Evolutionary conservation across 2,113 vertebrate species (phyloP), one percentile per base, ranked within the genome.

Genomic region (Centropus unirufus): DNA sequence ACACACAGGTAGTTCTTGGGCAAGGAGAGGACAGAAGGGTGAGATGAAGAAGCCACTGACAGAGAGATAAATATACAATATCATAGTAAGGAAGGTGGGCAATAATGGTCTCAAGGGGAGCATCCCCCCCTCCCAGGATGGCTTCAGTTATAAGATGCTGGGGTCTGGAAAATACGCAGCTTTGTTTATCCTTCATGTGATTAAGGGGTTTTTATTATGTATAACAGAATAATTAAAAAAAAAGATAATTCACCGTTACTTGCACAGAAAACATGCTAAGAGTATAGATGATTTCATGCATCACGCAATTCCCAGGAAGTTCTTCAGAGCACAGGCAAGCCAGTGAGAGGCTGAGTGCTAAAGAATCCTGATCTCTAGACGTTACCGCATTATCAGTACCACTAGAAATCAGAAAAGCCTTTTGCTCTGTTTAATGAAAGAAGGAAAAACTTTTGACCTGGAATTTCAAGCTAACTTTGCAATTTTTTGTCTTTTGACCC

Each of bases 381-480:
- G 3, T 59, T 46, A 36, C 59, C 10, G 29, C 2, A 1, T 75
- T 92, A 88, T 90, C 85, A 75, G 73, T 19, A 83, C 30, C 75
- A 39, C 63, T 87, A 47, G 44, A 61, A 90, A 92, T 81, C 92
- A 94, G 80, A 89, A 92, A 69, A 34, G 79, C 52, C 52, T 96
- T 90, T 75, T 78, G 76, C 90, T 89, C 27, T 72, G 40, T 30
- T 92, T 95, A 91, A 87, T 58, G 86, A 94, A 96, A 95, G 61
- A 47, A 95, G 75, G 87, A 90, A 93, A 86, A 93, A 88, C 90
- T 90, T 91, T 75, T 94, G 94, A 94, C 85, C 90, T 93, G 72
- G 63, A 74, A 93, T 91, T 91, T 94, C 76, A 77, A 96, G 91
- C 78, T 85, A 95, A 77, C 82, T 94, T 80, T 26, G 92, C 90